Evolutionary conservation across 92 coral and sea anemone genomes (phyloP).

Genomic region (Phymanthus crucifer): DNA sequence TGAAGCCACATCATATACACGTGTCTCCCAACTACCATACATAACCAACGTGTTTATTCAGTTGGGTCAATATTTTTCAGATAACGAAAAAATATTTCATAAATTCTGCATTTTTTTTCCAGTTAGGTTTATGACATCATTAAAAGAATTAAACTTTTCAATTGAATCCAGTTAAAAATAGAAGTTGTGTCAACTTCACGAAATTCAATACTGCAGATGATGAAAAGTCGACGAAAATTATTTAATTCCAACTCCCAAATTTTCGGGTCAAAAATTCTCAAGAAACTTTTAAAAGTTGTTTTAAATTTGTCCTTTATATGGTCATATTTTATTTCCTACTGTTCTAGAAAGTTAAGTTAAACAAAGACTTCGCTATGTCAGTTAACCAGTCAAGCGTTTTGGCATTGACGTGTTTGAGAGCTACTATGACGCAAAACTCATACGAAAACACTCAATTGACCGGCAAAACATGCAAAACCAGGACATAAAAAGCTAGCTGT

Average conservation of each 20-base stretch:
- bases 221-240: background rate
- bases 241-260: background rate
- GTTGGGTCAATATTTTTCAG: background rate
- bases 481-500: background rate
- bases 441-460: constrained; percentile 2
- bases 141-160: background rate
- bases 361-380: background rate
- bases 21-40: background rate
- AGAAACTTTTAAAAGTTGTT: background rate
- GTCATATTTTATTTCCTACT: constrained; percentile 2
- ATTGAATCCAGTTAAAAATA: background rate
- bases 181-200: background rate
- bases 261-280: background rate
- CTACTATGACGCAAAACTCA: constrained; percentile 1
- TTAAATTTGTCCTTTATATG: background rate
- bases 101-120: background rate
- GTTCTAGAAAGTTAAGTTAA: background rate
- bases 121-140: background rate
- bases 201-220: background rate
- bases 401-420: constrained; percentile 1
- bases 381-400: background rate
- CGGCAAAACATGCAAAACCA: background rate
- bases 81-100: background rate
- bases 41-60: constrained; percentile 4
- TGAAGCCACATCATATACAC: background rate